These are phyloP conservation scores for Uropsilus gracilis DNA, from an alignment of 2,113 vertebrate genomes.

Conservation along the genomic window DNA sequence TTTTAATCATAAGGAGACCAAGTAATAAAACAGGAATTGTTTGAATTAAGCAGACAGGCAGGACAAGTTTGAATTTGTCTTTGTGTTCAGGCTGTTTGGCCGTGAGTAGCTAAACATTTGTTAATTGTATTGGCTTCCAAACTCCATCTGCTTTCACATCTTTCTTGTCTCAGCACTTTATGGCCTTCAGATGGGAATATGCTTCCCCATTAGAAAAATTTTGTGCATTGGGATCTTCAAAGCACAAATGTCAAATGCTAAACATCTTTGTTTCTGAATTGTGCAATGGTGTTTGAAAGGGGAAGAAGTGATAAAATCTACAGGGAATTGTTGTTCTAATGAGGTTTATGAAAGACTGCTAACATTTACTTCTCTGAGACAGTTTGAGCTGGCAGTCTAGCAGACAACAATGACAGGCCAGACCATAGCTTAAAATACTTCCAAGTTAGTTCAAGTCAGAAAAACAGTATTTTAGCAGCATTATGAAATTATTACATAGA, in stretches of 20 bases:
- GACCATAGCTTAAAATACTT: background rate
- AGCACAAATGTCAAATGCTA: background rate
- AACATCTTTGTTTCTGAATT: constrained; percentile 6
- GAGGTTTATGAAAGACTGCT: background rate
- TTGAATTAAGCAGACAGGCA: background rate
- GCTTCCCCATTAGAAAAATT: background rate
- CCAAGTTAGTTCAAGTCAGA: background rate
- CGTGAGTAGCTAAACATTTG: background rate
- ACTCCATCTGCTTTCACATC: background rate
- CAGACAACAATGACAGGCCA: background rate
- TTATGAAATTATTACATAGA: background rate
- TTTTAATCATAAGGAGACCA: background rate
- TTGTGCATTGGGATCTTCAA: background rate
- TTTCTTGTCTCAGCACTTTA: background rate
- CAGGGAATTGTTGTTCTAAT: background rate
- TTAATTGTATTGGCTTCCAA: background rate
- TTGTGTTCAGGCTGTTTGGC: background rate
- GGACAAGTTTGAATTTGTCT: constrained; percentile 17
- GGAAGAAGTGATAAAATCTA: background rate
- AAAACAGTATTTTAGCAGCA: background rate
- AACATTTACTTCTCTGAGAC: background rate
- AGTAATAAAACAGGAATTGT: background rate
- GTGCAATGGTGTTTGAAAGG: background rate
- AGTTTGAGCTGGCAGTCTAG: background rate
- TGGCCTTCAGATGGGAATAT: background rate